A percentile compares a stretch with the other conserved stretches of the same genome.
Evolutionary conservation across 37 sponge, comb jelly and placozoan species (phyloP).

Genomic region (Bolinopsis microptera): DNA sequence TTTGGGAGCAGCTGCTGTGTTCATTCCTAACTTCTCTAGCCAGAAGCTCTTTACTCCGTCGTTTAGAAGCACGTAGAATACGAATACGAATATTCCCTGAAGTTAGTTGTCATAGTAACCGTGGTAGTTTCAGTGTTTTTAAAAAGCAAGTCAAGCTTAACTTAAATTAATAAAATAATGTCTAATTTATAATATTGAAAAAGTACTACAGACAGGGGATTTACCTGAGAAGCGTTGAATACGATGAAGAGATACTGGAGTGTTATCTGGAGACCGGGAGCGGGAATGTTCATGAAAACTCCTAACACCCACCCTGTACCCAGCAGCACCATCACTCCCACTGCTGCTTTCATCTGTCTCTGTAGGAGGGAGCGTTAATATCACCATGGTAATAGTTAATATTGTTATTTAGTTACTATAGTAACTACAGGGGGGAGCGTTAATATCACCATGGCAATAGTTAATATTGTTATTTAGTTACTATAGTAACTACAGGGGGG

Average conservation of each 20-base stretch:
- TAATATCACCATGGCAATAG: too few species aligned
- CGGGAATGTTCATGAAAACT: conserved; percentile 65
- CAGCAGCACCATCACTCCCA: conserved; percentile 52
- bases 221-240: conserved; percentile 40
- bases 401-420: too few species aligned
- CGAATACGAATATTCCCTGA: conserved; percentile 47
- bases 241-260: conserved; percentile 61
- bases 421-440: too few species aligned
- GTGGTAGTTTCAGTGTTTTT: too few species aligned
- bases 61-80: conserved; percentile 62
- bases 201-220: too few species aligned
- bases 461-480: too few species aligned
- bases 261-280: not conserved
- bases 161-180: too few species aligned
- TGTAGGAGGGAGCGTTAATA: not conserved
- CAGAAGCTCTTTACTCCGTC: conserved; percentile 32
- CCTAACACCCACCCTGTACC: conserved; percentile 59
- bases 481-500: too few species aligned
- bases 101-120: not conserved
- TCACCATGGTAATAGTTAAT: too few species aligned
- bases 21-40: not conserved
- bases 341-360: conserved; percentile 58
- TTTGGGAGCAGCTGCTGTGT: not conserved
- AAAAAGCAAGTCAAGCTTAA: too few species aligned
- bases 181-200: too few species aligned